These are phyloP conservation scores for Nymphalis io DNA, from an alignment of 1,140 invertebrate species.

Conservation along the genomic window DNA sequence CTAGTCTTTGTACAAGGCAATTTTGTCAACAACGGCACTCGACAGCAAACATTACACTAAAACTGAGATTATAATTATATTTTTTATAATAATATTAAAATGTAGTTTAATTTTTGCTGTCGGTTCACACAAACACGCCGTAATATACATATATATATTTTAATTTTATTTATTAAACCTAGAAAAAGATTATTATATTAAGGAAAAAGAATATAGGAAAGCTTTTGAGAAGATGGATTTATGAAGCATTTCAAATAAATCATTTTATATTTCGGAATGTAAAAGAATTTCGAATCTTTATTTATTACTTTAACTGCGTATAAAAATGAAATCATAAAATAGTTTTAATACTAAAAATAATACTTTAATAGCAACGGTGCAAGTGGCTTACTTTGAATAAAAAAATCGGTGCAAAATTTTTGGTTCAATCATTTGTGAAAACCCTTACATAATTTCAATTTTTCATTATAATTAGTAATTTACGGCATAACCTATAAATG, in stretches of 20 bases:
- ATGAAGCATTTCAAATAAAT: not conserved
- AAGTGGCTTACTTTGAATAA: conserved; percentile 15
- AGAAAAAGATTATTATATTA: not conserved
- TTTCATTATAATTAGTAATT: not conserved
- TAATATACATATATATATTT: not conserved
- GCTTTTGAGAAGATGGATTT: not conserved
- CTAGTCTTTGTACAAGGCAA: conserved; percentile 69
- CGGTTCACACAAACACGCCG: not conserved
- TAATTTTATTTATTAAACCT: conserved; percentile 6
- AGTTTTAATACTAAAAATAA: conserved; percentile 26
- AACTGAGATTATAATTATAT: conserved; percentile 9
- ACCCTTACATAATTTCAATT: not conserved
- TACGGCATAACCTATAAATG: not conserved
- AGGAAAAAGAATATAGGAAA: no score
- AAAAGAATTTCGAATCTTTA: conserved; percentile 15
- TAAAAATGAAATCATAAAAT: conserved; percentile 16
- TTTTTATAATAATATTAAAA: conserved; percentile 6
- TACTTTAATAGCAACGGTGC: conserved; percentile 21
- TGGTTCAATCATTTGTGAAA: not conserved
- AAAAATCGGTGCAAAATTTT: conserved; percentile 13
- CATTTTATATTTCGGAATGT: conserved; percentile 25
- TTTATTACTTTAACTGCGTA: no score
- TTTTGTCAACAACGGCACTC: conserved; percentile 39
- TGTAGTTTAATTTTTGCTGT: not conserved
- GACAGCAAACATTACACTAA: conserved; percentile 16